Evolutionary conservation across 2,113 vertebrate species (phyloP), one percentile per base, ranked within the genome.

Genomic region (Camelus bactrianus): DNA sequence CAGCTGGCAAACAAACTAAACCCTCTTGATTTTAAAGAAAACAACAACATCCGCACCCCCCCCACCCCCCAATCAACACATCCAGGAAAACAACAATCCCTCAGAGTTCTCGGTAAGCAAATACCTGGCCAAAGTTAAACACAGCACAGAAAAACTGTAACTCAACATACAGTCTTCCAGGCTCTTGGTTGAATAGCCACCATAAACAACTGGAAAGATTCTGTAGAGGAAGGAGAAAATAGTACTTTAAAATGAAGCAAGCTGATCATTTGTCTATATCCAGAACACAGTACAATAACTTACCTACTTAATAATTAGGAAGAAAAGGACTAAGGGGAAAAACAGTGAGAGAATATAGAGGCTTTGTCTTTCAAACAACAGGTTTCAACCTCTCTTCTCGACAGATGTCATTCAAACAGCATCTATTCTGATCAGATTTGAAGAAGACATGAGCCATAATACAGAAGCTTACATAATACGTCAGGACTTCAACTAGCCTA

Each of bases 101-200:
- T 81, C 30, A 24, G 76, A 81, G 54, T 95, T 94, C 69, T 92
- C 88, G 60, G 50, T n/a, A 56, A 97, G 7, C 76, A 98, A 96
- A 56, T 98, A 99, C 99, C 99, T 99, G 99, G 93, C 99, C 99
- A 98, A 99, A 99, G 98, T 99, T 99, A 98, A 99, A 98, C 38
- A 99, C 99, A 35, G 99, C 99, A 98, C 99, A 99, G 98, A 99
- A 99, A 98, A 99, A 99, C 98, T 99, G 99, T 98, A 99, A 97
- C 96, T 99, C 99, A 97, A 99, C 98, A 95, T 99, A 99, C 0
- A 99, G 99, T 92, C 98, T 98, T 52, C 99, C 99, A 81, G 99
- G 99, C 92, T 99, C 98, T 12, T 96, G 98, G 96, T 99, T 99
- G 95, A 99, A 99, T 48, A 99, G 98, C 99, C 99, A 99, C 99